Evolutionary conservation across 2,797 vertebrate genomes (phyloP), one percentile per base, ranked within the genome.

Genomic region (Gymnoscopelus microlampas): DNA sequence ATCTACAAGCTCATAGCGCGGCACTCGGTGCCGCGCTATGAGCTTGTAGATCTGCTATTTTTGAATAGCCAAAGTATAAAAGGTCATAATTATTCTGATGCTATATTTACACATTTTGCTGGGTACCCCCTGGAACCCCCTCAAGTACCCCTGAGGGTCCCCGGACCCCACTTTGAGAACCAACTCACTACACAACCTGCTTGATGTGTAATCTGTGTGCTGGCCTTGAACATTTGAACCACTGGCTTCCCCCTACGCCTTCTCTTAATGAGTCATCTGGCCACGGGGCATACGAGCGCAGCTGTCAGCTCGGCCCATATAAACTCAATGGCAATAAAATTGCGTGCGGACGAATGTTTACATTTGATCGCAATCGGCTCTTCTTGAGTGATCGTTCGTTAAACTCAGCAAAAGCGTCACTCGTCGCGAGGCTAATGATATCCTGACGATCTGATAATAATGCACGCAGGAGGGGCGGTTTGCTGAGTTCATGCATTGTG

Each of bases 311-410:
- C 53, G 61, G 59, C 74, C 32, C 67, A 75, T 75, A 80, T 75
- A 80, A 88, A 85, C 70, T n/a, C 70, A 66, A 69, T 3, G 47
- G 23, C 71, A 82, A 85, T 39, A 65, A 2, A 55, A 68, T 60
- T 71, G 24, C 69, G 79, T 70, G 68, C 72, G 77, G 57, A 76
- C 79, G 76, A 81, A 86, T 83, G 78, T 87, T 85, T 88, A 80
- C 71, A 63, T 80, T 67, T 66, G 80, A 83, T 78, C 66, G 29
- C 64, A 74, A 84, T 88, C 74, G 71, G 57, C n/a, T 4, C 24
- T 64, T 72, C 67, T 57, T 53, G n/a, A 72, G 65, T 44, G 64
- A 81, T 44, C 48, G 60, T 64, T 53, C 14, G 4, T 7, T 51
- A 48, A 76, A 63, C 76, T 71, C 63, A 69, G 60, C 51, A 53